Conservation (phyloP, 92 coral and sea anemone genomes). For the Muricea muricata region DNA sequence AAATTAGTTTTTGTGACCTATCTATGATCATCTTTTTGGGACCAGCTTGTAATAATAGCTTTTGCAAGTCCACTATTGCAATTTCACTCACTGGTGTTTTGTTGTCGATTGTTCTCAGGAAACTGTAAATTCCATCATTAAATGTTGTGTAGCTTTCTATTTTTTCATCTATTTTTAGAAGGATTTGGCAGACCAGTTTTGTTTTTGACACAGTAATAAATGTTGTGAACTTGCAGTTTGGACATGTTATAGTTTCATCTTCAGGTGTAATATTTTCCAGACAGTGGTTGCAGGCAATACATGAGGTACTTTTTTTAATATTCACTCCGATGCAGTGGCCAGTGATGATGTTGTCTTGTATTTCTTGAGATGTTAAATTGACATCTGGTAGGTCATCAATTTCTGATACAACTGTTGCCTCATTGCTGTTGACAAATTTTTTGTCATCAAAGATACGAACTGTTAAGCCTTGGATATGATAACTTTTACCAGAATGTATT, state of each 20-base stretch:
- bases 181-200: slow-evolving; percentile 31
- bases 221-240: slow-evolving; percentile 37
- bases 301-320: slow-evolving; percentile 28
- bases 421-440: slow-evolving; percentile 40
- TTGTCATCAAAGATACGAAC: slow-evolving; percentile 35
- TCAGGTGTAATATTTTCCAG: slow-evolving; percentile 24
- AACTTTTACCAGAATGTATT: slow-evolving; percentile 48
- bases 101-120: not conserved
- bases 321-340: slow-evolving; percentile 33
- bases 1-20: not conserved
- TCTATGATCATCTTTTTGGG: not conserved
- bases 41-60: not conserved
- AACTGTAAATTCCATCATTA: slow-evolving; percentile 49
- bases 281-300: slow-evolving; percentile 44
- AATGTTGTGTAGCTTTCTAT: slow-evolving; percentile 40
- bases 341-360: slow-evolving; percentile 42
- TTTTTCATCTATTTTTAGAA: slow-evolving; percentile 34
- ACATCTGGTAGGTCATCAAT: slow-evolving; percentile 43
- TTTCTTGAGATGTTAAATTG: slow-evolving; percentile 27
- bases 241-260: slow-evolving; percentile 33
- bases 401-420: slow-evolving; percentile 20
- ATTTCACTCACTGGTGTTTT: not conserved
- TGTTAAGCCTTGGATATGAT: slow-evolving; percentile 39
- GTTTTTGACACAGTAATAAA: slow-evolving; percentile 19
- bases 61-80: not conserved